Conservation (phyloP, 2,113 vertebrate genomes). For the Sakesphorus luctuosus region DNA sequence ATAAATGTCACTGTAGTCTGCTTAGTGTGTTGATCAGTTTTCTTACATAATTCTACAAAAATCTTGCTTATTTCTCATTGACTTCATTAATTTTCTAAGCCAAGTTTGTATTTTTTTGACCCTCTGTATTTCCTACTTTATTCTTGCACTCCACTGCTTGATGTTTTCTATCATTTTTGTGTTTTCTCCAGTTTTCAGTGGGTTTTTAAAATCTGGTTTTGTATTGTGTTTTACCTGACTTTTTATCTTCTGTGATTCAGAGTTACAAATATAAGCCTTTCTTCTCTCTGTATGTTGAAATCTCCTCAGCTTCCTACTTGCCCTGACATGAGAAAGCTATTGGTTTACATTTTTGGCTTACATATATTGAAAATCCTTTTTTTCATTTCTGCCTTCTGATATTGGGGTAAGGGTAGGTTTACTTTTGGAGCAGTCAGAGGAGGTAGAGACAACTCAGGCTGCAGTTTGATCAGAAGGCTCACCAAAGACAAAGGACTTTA, state of each 20-base stretch:
- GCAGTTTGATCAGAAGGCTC: too few species aligned
- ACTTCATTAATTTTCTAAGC: neutral
- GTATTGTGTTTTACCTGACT: neutral
- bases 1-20: neutral
- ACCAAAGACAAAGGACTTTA: too few species aligned
- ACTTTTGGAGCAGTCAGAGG: too few species aligned
- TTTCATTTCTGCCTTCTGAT: neutral
- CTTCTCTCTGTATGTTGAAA: neutral
- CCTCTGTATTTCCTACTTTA: neutral
- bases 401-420: too few species aligned
- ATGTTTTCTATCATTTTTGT: neutral
- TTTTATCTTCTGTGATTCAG: neutral
- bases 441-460: too few species aligned
- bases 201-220: neutral
- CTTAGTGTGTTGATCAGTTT: neutral
- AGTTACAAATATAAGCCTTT: neutral
- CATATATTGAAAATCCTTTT: neutral
- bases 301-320: rapidly evolving
- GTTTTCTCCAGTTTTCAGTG: neutral
- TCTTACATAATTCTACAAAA: neutral
- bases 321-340: neutral
- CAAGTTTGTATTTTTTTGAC: neutral
- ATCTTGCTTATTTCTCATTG: neutral
- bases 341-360: neutral
- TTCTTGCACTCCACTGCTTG: neutral